A percentile compares a stretch with the other conserved stretches of the same genome.
Evolutionary conservation across 2,113 vertebrate genomes (phyloP).

Genomic region (Lontra canadensis): DNA sequence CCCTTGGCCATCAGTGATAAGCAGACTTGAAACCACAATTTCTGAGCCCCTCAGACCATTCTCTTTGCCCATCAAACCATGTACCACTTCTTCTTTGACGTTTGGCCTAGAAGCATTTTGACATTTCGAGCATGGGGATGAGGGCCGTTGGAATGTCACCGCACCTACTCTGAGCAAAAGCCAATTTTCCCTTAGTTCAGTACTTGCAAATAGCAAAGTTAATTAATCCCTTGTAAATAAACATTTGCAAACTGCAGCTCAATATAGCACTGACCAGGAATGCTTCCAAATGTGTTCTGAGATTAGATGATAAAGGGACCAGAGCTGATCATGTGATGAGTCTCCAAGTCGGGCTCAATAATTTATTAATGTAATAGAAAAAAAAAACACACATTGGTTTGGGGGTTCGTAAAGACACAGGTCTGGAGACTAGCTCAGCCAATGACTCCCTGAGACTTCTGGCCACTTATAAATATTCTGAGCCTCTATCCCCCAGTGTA

Average conservation of each 20-base stretch:
- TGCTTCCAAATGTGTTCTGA: conserved; percentile 25
- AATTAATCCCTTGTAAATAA: conserved; percentile 66
- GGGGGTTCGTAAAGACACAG: background rate
- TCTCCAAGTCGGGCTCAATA: conserved; percentile 46
- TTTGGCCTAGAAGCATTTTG: conserved; percentile 49
- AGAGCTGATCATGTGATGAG: background rate
- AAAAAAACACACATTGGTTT: background rate
- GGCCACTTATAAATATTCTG: background rate
- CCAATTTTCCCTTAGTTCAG: conserved; percentile 48
- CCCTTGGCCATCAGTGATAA: fast-evolving
- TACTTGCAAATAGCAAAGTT: conserved; percentile 70
- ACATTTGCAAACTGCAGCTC: conserved; percentile 58
- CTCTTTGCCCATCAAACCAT: background rate
- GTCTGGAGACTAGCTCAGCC: background rate
- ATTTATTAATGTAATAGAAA: background rate
- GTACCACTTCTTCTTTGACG: background rate
- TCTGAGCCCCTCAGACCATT: background rate
- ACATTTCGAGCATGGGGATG: conserved; percentile 31
- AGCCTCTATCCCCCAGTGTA: fast-evolving
- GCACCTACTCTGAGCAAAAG: conserved; percentile 35
- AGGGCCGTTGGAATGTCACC: background rate
- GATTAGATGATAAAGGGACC: conserved; percentile 53
- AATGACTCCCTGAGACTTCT: background rate
- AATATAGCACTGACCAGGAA: conserved; percentile 68
- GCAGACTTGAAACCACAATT: background rate